Conservation (phyloP, 1,140 invertebrate species). For the Potamilus streckersoni region DNA sequence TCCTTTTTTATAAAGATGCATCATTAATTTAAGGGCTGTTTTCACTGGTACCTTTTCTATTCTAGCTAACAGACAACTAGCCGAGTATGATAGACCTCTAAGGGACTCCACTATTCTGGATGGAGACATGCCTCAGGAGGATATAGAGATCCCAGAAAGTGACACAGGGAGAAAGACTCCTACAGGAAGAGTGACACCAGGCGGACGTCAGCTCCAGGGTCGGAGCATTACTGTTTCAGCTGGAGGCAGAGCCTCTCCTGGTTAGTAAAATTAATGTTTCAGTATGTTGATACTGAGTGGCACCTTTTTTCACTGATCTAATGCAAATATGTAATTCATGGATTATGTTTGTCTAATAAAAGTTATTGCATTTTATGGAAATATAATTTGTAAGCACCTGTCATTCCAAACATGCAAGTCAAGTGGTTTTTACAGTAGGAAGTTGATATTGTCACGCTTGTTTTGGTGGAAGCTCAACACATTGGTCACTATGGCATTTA, state of each 20-base stretch:
- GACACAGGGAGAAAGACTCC: constrained; percentile 8
- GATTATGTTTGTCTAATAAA: no score
- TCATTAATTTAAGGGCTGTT: neutral
- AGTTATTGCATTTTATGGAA: no score
- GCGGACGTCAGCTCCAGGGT: constrained; percentile 12
- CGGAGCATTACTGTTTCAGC: constrained; percentile 20
- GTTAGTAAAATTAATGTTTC: no score
- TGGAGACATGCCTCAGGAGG: no score
- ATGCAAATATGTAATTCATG: neutral
- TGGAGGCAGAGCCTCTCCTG: constrained; percentile 14
- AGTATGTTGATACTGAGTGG: constrained; percentile 5
- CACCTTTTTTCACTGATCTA: neutral
- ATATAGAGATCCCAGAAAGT: neutral
- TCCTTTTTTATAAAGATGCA: neutral
- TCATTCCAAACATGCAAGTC: no score
- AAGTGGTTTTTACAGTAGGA: no score
- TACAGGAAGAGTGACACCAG: constrained; percentile 31
- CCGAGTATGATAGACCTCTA: constrained; percentile 29
- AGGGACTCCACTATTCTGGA: constrained; percentile 26
- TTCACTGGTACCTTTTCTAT: no score
- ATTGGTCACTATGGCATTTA: no score
- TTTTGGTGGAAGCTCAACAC: no score
- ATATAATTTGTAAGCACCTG: no score
- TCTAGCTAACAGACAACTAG: no score
- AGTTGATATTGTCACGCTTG: no score